These are phyloP conservation scores for Temnothorax nylanderi DNA, from an alignment of 1,140 invertebrate species.

Conservation along the genomic window DNA sequence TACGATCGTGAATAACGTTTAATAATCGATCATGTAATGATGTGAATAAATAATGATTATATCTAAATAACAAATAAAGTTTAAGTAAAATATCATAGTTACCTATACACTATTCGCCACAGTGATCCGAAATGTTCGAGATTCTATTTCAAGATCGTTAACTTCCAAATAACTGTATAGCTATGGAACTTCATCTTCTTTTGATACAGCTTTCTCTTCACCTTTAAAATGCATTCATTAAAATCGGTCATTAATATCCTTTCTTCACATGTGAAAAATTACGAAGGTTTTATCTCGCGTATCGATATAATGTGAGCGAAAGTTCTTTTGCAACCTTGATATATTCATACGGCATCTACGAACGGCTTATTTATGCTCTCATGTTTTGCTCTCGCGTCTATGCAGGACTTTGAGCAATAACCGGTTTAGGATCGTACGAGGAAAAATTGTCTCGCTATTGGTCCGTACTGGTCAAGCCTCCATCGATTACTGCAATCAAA, in stretches of 20 bases:
- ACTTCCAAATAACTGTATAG: not conserved
- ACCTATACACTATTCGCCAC: too few relatives aligned
- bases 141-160: not conserved
- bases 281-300: not conserved
- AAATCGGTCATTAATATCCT: not conserved
- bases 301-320: not conserved
- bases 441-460: constrained; percentile 3
- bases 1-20: not conserved
- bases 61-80: not conserved
- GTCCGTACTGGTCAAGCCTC: constrained; percentile 10
- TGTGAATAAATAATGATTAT: not conserved
- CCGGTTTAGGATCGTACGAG: constrained; percentile 44
- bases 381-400: not conserved
- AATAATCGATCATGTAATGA: not conserved
- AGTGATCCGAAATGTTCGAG: not conserved
- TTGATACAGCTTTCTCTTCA: not conserved
- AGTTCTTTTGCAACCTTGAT: constrained; percentile 20
- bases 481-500: not conserved
- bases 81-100: not conserved
- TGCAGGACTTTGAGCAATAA: constrained; percentile 30
- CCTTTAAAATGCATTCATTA: not conserved
- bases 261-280: not conserved
- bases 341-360: not conserved
- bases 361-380: not conserved
- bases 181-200: not conserved